These are phyloP conservation scores for Leiothrix lutea DNA, from an alignment of 2,113 vertebrate species.

Conservation along the genomic window DNA sequence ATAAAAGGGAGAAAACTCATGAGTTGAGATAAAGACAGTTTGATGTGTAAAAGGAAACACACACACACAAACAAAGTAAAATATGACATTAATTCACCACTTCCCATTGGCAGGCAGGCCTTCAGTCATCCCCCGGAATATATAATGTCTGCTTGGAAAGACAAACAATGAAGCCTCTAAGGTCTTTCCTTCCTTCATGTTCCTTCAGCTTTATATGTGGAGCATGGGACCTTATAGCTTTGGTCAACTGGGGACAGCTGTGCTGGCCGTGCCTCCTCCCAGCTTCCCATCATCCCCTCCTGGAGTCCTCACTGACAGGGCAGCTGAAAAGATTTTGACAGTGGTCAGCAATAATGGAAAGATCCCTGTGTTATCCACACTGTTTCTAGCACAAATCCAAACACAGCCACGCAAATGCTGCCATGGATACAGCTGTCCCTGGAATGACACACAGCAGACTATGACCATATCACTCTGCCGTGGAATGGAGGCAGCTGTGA, in stretches of 20 bases:
- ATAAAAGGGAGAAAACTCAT: background rate
- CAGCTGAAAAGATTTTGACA: background rate
- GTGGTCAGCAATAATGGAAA: background rate
- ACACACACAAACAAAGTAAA: background rate
- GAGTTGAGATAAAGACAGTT: background rate
- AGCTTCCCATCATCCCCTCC: background rate
- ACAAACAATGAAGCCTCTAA: background rate
- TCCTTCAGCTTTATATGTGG: background rate
- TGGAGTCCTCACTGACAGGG: background rate
- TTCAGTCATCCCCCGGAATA: background rate
- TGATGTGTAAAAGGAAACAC: background rate
- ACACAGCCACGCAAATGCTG: background rate
- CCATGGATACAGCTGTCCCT: background rate
- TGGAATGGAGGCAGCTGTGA: background rate
- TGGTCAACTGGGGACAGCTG: background rate
- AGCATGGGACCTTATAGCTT: background rate
- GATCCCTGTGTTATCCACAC: too few species aligned
- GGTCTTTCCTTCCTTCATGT: rapidly evolving
- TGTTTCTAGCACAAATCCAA: background rate
- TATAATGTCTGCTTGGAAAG: background rate
- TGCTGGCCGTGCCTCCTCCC: background rate
- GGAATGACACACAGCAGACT: background rate
- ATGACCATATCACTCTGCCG: background rate
- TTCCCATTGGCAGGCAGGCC: background rate
- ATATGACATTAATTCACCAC: background rate